Evolutionary conservation across 2,113 vertebrate genomes (phyloP).

Genomic region (Elaphurus davidianus): DNA sequence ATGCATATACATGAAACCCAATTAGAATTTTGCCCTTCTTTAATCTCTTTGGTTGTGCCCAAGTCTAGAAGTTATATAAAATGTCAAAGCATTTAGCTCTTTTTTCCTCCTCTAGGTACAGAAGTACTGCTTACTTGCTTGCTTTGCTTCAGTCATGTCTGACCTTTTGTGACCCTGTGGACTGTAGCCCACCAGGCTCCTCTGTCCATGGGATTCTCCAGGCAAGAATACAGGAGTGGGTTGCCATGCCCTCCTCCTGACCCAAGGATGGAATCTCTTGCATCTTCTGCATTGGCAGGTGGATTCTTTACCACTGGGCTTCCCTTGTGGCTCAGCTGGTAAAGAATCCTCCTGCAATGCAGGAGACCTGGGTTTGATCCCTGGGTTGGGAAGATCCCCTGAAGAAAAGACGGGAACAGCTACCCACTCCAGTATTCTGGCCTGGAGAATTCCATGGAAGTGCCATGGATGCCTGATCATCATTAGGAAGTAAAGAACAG

Average conservation of each 20-base stretch:
- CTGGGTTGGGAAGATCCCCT: not conserved
- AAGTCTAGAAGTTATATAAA: not conserved
- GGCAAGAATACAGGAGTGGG: not conserved
- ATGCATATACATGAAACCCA: not conserved
- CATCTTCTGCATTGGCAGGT: not conserved
- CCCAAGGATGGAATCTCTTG: not conserved
- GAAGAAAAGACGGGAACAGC: not conserved
- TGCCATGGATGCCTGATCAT: not conserved
- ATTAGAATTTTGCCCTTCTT: not conserved
- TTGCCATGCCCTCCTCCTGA: not conserved
- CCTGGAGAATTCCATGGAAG: not conserved
- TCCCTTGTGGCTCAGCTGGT: not conserved
- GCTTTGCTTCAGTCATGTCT: not conserved
- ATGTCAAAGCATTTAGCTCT: not conserved
- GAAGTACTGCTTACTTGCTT: not conserved
- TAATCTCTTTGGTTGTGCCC: not conserved
- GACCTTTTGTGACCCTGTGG: not conserved
- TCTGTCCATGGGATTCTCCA: not conserved
- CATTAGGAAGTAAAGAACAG: not conserved
- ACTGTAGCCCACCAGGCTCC: not conserved
- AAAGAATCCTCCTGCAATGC: not conserved
- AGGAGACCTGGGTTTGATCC: not conserved
- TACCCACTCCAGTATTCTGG: not conserved
- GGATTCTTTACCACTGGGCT: not conserved
- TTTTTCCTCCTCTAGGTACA: not conserved